These are phyloP conservation scores for Caenorhabditis afra DNA, from an alignment of 2,888 invertebrate genomes.

Conservation along the genomic window DNA sequence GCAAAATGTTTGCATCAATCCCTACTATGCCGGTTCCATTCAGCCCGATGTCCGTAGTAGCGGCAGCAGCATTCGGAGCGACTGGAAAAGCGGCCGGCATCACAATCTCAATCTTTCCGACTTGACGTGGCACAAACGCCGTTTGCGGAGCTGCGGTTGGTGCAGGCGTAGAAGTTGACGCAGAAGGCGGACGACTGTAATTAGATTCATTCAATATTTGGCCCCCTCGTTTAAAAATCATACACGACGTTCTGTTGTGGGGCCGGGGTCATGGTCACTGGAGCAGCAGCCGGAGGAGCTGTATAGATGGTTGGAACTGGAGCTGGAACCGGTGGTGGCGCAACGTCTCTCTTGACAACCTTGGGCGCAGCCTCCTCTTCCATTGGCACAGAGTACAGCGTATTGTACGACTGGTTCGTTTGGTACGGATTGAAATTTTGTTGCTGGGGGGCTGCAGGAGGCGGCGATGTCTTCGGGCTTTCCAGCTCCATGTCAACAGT, in stretches of 20 bases:
- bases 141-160: constrained; percentile 13
- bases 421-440: background rate
- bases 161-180: background rate
- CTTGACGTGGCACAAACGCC: constrained; percentile 38
- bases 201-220: too few relatives aligned
- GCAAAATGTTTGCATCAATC: background rate
- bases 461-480: background rate
- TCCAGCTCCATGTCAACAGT: constrained; percentile 28
- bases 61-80: constrained; percentile 1
- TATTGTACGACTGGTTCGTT: background rate
- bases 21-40: background rate
- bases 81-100: constrained; percentile 28
- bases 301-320: background rate
- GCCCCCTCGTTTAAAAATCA: too few relatives aligned
- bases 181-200: background rate
- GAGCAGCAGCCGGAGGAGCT: too few relatives aligned
- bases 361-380: constrained; percentile 29
- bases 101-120: constrained; percentile 35
- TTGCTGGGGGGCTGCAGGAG: constrained; percentile 21
- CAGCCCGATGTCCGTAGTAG: background rate
- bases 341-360: constrained; percentile 7
- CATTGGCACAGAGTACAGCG: constrained; percentile 27
- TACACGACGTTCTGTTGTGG: too few relatives aligned
- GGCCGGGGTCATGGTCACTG: too few relatives aligned
- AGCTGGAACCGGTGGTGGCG: constrained; percentile 1